Percentiles rank a stretch among this genome's conserved stretches.
These are phyloP conservation scores for Microctonus hyperodae DNA, from an alignment of 2,888 invertebrate genomes.

Conservation along the genomic window DNA sequence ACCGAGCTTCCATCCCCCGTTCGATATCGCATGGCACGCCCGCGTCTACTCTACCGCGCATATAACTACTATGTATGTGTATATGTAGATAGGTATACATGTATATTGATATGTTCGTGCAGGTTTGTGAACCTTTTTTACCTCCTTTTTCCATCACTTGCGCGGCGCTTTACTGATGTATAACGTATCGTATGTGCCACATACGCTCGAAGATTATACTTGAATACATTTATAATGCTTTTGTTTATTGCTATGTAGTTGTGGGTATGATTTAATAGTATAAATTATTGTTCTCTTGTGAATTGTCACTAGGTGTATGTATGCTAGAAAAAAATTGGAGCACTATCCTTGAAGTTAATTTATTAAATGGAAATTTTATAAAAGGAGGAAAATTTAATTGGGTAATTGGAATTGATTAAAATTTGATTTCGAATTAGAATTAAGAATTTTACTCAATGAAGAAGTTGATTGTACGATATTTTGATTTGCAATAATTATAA, in stretches of 20 bases:
- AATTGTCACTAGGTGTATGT: neutral
- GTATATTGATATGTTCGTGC: too few species aligned
- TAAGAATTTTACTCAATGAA: too few species aligned
- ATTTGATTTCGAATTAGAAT: too few species aligned
- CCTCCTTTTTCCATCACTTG: too few species aligned
- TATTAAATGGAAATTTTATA: neutral
- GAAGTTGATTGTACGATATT: too few species aligned
- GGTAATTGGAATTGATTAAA: too few species aligned
- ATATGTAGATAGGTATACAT: constrained; percentile 7
- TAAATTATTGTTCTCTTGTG: constrained; percentile 35
- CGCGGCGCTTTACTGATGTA: too few species aligned
- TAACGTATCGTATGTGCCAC: constrained; percentile 32
- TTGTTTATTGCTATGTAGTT: constrained; percentile 30
- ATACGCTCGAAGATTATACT: constrained; percentile 36
- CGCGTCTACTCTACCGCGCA: constrained; percentile 34
- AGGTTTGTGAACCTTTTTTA: too few species aligned
- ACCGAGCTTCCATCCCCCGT: constrained; percentile 57
- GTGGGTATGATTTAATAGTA: constrained; percentile 35
- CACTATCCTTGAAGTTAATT: neutral
- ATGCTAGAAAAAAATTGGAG: neutral
- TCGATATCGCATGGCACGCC: constrained; percentile 49
- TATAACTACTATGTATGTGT: constrained; percentile 16
- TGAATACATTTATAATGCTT: constrained; percentile 19
- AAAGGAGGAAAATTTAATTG: neutral
- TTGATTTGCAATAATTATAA: too few species aligned